phyloP scores from a whole-genome alignment of 2,113 vertebrate genomes.

The Trematomus loennbergii region DNA sequence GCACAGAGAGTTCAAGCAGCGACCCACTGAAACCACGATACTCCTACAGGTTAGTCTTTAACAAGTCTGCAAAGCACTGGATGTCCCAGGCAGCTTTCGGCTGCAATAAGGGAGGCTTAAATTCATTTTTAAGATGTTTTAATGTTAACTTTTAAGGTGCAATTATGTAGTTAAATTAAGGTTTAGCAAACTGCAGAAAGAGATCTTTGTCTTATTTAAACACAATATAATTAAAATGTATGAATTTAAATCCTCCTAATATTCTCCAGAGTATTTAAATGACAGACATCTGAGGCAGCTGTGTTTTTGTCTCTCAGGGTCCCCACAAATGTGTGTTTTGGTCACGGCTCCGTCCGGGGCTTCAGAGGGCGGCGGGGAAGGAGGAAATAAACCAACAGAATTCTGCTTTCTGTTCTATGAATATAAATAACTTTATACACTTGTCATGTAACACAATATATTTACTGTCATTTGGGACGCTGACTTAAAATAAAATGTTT shows the following conservation, averaged over 20 bases:
- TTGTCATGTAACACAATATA: conserved; percentile 2
- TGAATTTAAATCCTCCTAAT: not conserved
- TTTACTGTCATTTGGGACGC: conserved; percentile 3
- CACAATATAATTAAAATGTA: not conserved
- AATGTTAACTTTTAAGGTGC: not conserved
- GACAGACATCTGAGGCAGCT: not conserved
- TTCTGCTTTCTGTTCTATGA: not conserved
- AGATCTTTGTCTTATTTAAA: not conserved
- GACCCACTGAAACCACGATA: conserved; percentile 71
- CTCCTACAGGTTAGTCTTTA: conserved; percentile 84
- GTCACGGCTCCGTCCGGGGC: conserved; percentile 87
- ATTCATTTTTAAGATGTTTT: not conserved
- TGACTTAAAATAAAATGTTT: conserved; percentile 40
- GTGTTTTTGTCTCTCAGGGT: conserved; percentile 79
- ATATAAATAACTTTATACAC: not conserved
- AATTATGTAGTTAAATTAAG: not conserved
- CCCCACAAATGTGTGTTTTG: conserved; percentile 88
- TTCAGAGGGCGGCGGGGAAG: conserved; percentile 85
- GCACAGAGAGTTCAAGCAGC: rapidly evolving
- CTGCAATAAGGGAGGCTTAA: not conserved
- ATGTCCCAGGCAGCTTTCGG: not conserved
- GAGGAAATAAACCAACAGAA: conserved; percentile 81
- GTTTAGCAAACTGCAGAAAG: not conserved
- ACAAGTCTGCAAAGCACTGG: not conserved
- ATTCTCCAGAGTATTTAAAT: not conserved